Evolutionary conservation across 2,113 vertebrate genomes (phyloP).

Genomic region (Xenopus borealis): DNA sequence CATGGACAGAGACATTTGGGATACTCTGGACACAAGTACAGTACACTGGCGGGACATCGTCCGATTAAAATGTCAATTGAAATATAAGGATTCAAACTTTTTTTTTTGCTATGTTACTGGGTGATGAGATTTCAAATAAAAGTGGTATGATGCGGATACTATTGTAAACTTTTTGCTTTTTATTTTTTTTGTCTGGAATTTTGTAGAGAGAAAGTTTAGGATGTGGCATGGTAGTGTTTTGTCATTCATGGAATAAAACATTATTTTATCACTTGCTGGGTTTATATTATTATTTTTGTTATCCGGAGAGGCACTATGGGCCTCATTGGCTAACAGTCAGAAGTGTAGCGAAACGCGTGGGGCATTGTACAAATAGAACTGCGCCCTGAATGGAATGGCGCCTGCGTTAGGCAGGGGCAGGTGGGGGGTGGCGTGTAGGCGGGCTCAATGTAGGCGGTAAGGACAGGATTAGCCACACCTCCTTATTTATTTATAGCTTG

Average conservation of each 20-base stretch:
- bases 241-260: conserved; percentile 75
- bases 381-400: too few species aligned
- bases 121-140: conserved; percentile 41
- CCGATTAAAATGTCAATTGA: conserved; percentile 48
- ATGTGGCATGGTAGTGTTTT: conserved; percentile 65
- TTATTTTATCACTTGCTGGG: conserved; percentile 67
- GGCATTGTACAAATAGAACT: too few species aligned
- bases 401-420: too few species aligned
- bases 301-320: not conserved
- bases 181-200: conserved; percentile 52
- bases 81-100: conserved; percentile 10
- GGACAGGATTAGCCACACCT: too few species aligned
- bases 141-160: conserved; percentile 41
- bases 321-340: too few species aligned
- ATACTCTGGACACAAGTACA: conserved; percentile 8
- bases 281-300: conserved; percentile 3
- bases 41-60: not conserved
- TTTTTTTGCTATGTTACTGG: conserved; percentile 35
- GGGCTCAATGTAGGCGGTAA: too few species aligned
- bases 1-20: conserved; percentile 50
- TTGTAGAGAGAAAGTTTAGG: conserved; percentile 57
- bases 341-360: too few species aligned
- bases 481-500: too few species aligned
- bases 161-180: conserved; percentile 51
- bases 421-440: too few species aligned